phyloP scores from a whole-genome alignment of 2,797 vertebrate genomes.

The Psittacula derbiana region DNA sequence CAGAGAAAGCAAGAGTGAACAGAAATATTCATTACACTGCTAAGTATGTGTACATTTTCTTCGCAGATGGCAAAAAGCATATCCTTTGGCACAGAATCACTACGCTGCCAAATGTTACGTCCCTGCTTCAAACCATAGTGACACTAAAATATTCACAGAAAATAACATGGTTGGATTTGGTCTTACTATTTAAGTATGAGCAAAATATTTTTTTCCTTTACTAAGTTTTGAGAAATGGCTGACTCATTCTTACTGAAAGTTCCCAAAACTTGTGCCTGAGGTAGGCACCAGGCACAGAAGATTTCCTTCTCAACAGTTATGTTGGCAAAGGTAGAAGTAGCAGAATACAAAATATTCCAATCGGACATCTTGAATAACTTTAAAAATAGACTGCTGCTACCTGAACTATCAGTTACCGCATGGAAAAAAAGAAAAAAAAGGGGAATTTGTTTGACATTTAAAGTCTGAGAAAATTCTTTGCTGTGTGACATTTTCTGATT shows the following conservation, averaged over 20 bases:
- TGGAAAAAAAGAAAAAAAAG: background rate
- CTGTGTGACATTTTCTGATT: slow-evolving; percentile 6
- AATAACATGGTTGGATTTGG: background rate
- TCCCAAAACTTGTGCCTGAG: background rate
- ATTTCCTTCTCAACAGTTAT: background rate
- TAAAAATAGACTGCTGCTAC: background rate
- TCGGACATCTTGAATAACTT: background rate
- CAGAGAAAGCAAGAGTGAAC: background rate
- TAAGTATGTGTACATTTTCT: background rate
- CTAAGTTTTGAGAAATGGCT: background rate
- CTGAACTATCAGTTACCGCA: background rate
- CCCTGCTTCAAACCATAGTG: background rate
- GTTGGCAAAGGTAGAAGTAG: background rate
- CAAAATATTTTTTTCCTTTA: background rate
- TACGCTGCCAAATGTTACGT: background rate
- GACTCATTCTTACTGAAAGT: background rate
- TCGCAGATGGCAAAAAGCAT: background rate
- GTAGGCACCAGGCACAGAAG: background rate
- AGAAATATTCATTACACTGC: background rate
- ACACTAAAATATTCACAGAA: background rate
- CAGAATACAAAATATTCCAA: background rate
- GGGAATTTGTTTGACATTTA: background rate
- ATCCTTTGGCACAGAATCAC: background rate
- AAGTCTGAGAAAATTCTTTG: background rate
- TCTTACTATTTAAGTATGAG: background rate